Evolutionary conservation across 1,140 invertebrate genomes (phyloP).

Genomic region (Aphidius gifuensis): DNA sequence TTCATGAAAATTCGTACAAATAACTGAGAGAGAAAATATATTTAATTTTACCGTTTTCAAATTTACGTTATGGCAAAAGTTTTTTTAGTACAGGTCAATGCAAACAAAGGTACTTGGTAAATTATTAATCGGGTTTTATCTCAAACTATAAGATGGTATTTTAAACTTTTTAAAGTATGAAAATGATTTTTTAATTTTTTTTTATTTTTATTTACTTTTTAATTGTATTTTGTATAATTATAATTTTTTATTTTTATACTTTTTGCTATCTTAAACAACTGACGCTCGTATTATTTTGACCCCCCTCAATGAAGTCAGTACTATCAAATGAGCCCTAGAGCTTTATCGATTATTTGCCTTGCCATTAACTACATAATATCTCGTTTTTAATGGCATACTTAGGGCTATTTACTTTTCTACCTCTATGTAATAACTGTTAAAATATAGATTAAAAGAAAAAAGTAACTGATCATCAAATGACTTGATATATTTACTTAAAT

Average conservation of each 20-base stretch:
- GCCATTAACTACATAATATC: slow-evolving; percentile 20
- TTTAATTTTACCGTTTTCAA: slow-evolving; percentile 3
- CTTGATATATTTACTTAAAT: too few relatives aligned
- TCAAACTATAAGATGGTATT: slow-evolving; percentile 7
- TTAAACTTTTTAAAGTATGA: neutral
- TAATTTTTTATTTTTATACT: too few relatives aligned
- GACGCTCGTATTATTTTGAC: slow-evolving; percentile 2
- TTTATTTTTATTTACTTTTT: too few relatives aligned
- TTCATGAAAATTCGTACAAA: neutral
- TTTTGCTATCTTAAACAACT: slow-evolving; percentile 8
- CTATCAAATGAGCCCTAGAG: slow-evolving; percentile 12
- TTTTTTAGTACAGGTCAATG: slow-evolving; percentile 6
- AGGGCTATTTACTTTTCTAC: slow-evolving; percentile 14
- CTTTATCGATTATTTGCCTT: slow-evolving; percentile 19
- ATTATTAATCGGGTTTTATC: neutral
- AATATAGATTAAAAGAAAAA: too few relatives aligned
- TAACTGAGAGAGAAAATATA: slow-evolving; percentile 2
- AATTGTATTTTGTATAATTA: too few relatives aligned
- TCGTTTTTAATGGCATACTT: slow-evolving; percentile 8
- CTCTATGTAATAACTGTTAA: neutral
- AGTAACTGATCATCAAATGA: too few relatives aligned
- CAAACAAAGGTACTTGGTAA: neutral
- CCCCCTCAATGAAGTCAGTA: slow-evolving; percentile 15
- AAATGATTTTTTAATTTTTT: too few relatives aligned
- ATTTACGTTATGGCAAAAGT: slow-evolving; percentile 17